Evolutionary conservation across 2,113 vertebrate species (phyloP), one percentile per base, ranked within the genome.

Genomic region (Sardina pilchardus): DNA sequence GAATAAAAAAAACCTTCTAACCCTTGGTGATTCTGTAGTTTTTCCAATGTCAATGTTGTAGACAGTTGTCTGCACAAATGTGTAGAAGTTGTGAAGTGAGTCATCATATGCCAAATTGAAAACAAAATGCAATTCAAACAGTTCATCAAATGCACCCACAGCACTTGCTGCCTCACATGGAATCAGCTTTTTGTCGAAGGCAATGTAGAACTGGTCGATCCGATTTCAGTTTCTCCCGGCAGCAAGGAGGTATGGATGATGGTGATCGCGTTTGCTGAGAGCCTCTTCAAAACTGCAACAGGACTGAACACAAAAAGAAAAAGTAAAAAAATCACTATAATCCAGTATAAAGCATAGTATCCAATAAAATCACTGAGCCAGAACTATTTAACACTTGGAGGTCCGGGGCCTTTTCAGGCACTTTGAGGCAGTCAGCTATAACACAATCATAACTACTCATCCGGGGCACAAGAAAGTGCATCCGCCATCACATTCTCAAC

Each of bases 211-310:
- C 9, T 10, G n/a, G 71, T 47, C 47, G 19, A 81, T 85, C 43
- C 30, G 67, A 34, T 78, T 30, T 36, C 53, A 26, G 71, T 48
- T 53, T 75, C 43, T 21, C 39, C 84, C 81, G n/a, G 30, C 43
- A 75, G 81, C 81, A 71, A 83, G 59, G 59, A 87, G 86, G 71
- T 78, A 87, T 87, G 26, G 82, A 36, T 84, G 71, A 16, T 84
- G 71, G 42, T 53, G 43, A 36, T 63, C 47, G 5, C 82, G 43
- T 48, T 84, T 44, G 59, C 24, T 16, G 16, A 83, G 56, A 53
- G 83, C 67, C 43, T 84, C 63, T 75, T 86, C 85, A 44, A 86
- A 26, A 47, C 82, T 87, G 81, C 82, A 75, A 48, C 86, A 87
- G 8, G 82, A 83, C 82, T 87, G 59, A 45, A 78, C 44, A 30